Conservation (phyloP, 2,797 vertebrate species). For the Synaphobranchus kaupii region DNA sequence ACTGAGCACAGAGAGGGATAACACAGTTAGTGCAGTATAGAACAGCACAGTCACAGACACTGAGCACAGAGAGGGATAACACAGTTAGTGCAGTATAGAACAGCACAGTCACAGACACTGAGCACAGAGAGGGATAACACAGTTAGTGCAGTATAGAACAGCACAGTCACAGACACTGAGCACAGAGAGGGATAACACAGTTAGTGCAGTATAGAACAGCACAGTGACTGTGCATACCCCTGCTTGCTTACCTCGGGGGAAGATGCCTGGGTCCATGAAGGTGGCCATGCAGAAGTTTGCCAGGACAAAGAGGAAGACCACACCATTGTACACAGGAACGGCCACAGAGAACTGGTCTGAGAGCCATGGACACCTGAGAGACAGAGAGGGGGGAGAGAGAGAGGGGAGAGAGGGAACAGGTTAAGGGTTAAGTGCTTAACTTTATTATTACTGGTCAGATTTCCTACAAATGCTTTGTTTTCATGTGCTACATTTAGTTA, state of each 20-base stretch:
- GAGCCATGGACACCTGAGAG: constrained; percentile 89
- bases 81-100: not conserved
- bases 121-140: not conserved
- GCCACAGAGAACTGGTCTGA: constrained; percentile 85
- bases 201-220: not conserved
- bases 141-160: not conserved
- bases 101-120: not conserved
- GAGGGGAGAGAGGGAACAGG: not conserved
- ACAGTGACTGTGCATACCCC: not conserved
- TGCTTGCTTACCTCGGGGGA: constrained; percentile 84
- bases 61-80: not conserved
- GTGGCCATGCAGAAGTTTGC: constrained; percentile 99
- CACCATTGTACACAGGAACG: constrained; percentile 90
- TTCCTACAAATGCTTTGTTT: too few species aligned
- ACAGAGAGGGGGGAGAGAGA: not conserved
- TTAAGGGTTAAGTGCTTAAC: too few species aligned
- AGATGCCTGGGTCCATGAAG: constrained; percentile 98
- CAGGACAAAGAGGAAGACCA: constrained; percentile 94
- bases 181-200: not conserved
- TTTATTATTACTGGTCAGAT: too few species aligned
- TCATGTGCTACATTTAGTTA: too few species aligned
- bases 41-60: not conserved
- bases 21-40: not conserved
- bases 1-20: not conserved
- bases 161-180: not conserved